Conservation (phyloP, 1,140 invertebrate species). For the Drosophila tristis region DNA sequence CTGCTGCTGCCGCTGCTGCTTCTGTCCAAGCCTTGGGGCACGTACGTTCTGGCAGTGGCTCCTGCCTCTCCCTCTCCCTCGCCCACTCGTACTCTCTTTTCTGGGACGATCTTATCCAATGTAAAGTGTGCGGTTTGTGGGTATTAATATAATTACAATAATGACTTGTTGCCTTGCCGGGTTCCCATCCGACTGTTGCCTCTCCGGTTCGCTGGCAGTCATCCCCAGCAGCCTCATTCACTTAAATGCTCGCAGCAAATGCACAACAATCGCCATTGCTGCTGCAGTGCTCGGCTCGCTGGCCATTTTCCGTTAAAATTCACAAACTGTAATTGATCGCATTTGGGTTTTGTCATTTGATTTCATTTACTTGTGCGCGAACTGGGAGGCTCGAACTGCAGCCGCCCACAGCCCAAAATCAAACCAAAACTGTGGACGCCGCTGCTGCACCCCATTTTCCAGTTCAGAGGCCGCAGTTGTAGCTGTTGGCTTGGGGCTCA, state of each 20-base stretch:
- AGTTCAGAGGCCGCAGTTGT: slow-evolving; percentile 59
- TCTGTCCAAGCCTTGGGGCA: slow-evolving; percentile 14
- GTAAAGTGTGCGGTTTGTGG: slow-evolving; percentile 3
- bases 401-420: background rate
- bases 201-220: slow-evolving; percentile 40
- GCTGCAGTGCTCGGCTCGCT: slow-evolving; percentile 10
- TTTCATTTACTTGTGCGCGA: slow-evolving; percentile 73
- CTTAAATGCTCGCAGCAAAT: slow-evolving; percentile 46
- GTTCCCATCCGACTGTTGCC: background rate
- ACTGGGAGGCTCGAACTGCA: background rate
- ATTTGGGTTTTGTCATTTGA: slow-evolving; percentile 76
- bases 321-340: slow-evolving; percentile 78
- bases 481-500: slow-evolving; percentile 45
- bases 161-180: slow-evolving; percentile 66
- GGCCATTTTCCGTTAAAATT: slow-evolving; percentile 62
- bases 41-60: slow-evolving; percentile 2
- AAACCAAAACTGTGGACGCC: slow-evolving; percentile 5
- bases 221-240: too few relatives aligned
- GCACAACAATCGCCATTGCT: slow-evolving; percentile 54
- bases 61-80: too few relatives aligned
- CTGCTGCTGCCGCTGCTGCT: slow-evolving; percentile 14
- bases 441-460: slow-evolving; percentile 25
- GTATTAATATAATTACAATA: slow-evolving; percentile 79
- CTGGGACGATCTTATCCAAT: background rate
- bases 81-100: too few relatives aligned